Percentiles rank a stretch among this genome's conserved stretches.
These are phyloP conservation scores for Patagioenas fasciata DNA, from an alignment of 2,113 vertebrate species.

Conservation along the genomic window DNA sequence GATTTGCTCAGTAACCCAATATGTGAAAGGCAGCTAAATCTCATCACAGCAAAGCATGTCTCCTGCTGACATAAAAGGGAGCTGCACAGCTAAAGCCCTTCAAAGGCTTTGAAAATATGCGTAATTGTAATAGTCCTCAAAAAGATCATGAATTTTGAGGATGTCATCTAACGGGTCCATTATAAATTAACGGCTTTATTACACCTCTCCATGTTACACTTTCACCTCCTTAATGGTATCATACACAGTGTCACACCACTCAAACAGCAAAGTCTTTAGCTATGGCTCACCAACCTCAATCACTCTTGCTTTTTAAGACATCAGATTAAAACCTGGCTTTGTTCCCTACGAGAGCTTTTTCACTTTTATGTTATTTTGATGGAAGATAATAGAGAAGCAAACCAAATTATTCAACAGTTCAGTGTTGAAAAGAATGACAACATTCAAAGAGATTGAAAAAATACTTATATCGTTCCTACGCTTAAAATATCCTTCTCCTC, in stretches of 20 bases:
- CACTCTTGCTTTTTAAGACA: background rate
- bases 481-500: background rate
- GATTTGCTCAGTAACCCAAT: background rate
- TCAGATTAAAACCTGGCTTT: background rate
- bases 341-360: background rate
- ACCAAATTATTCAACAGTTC: background rate
- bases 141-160: background rate
- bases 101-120: background rate
- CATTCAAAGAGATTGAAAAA: background rate
- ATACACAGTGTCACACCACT: background rate
- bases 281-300: background rate
- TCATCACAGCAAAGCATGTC: background rate
- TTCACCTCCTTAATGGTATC: background rate
- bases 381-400: conserved; percentile 14
- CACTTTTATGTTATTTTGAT: background rate
- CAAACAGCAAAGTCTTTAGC: background rate
- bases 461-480: background rate
- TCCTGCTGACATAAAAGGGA: conserved; percentile 20
- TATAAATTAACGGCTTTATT: background rate
- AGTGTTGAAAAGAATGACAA: background rate
- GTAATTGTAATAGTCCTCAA: background rate
- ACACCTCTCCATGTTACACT: background rate
- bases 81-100: background rate
- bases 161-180: background rate
- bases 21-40: background rate